These are phyloP conservation scores for Otus scops DNA, from an alignment of 2,797 vertebrate genomes.

Conservation along the genomic window DNA sequence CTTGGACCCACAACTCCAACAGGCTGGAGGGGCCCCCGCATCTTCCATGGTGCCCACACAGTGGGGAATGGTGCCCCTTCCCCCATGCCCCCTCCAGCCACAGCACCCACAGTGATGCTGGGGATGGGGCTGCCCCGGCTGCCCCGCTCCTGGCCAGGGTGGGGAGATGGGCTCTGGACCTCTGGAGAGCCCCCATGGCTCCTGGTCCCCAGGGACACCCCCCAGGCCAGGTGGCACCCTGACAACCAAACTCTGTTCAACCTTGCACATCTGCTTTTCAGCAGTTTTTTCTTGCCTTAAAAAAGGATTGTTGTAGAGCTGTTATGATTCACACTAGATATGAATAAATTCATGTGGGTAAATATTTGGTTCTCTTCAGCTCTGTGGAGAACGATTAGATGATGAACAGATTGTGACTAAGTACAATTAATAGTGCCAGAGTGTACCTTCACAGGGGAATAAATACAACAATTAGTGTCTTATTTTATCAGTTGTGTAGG, in stretches of 20 bases:
- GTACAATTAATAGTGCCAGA: slow-evolving; percentile 40
- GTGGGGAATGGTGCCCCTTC: not conserved
- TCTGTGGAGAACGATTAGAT: slow-evolving; percentile 34
- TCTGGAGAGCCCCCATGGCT: not conserved
- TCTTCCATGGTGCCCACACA: rapidly evolving
- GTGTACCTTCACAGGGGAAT: slow-evolving; percentile 26
- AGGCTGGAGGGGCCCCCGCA: not conserved
- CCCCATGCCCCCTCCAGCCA: rapidly evolving
- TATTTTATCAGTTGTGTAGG: slow-evolving; percentile 51
- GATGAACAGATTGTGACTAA: slow-evolving; percentile 62
- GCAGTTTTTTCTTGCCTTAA: not conserved
- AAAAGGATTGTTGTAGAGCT: not conserved
- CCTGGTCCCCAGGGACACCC: rapidly evolving
- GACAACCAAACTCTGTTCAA: not conserved
- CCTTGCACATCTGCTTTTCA: not conserved
- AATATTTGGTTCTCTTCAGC: slow-evolving; percentile 56
- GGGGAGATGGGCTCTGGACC: not conserved
- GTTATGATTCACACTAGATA: slow-evolving; percentile 23
- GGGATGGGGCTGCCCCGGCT: not conserved
- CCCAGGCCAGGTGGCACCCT: rapidly evolving
- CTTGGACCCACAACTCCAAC: not conserved
- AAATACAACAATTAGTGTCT: slow-evolving; percentile 55
- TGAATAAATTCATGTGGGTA: slow-evolving; percentile 44
- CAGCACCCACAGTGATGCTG: not conserved
- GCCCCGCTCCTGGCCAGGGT: not conserved